Evolutionary conservation across 2,797 vertebrate genomes (phyloP).

Genomic region (Hypotaenidia okinawae): DNA sequence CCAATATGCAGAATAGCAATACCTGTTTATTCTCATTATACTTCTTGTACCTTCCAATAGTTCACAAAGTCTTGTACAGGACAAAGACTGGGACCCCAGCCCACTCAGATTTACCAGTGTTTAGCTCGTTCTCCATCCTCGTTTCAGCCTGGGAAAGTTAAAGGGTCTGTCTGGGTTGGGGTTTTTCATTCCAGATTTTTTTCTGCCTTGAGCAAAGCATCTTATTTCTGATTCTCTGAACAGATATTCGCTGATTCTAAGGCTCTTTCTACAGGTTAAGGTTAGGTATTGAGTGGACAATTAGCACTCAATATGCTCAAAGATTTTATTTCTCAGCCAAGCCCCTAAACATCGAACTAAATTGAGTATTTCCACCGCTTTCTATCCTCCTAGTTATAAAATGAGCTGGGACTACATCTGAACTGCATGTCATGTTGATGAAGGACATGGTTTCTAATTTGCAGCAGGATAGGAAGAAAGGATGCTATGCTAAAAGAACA

Average conservation of each 20-base stretch:
- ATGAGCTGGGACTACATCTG: constrained; percentile 9
- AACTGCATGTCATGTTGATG: neutral
- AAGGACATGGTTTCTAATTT: neutral
- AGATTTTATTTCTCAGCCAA: neutral
- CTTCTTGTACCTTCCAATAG: neutral
- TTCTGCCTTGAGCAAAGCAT: neutral
- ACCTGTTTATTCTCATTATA: neutral
- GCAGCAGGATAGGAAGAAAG: neutral
- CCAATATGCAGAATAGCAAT: rapidly evolving
- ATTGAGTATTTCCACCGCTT: neutral
- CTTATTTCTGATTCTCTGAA: neutral
- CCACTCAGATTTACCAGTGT: neutral
- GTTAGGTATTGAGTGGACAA: neutral
- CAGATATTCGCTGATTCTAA: neutral
- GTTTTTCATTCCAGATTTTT: neutral
- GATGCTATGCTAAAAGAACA: constrained; percentile 62
- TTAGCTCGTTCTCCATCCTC: neutral
- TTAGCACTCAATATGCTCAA: neutral
- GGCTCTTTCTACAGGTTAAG: neutral
- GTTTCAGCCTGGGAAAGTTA: neutral
- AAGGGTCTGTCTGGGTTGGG: no score
- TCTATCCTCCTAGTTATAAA: neutral
- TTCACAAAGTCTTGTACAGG: neutral
- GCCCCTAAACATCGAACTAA: neutral
- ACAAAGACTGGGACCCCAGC: rapidly evolving